A percentile compares a stretch with the other conserved stretches of the same genome.
phyloP scores from a whole-genome alignment of 2,888 invertebrate species.

The Tethea ocularis region DNA sequence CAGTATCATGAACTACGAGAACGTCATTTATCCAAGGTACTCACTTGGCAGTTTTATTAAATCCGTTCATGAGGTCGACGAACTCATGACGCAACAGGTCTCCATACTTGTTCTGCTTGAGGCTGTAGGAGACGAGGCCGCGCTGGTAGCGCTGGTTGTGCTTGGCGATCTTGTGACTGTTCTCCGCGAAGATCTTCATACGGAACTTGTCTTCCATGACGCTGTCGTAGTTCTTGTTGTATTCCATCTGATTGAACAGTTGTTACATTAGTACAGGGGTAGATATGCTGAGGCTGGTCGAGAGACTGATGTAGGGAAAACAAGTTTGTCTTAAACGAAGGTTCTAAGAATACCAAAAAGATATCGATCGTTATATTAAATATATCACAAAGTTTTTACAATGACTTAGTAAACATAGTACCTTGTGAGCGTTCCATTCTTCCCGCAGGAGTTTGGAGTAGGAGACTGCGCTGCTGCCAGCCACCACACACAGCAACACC shows the following conservation, averaged over 20 bases:
- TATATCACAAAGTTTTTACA: no score
- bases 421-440: conserved; percentile 91
- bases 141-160: conserved; percentile 90
- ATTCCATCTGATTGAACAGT: conserved; percentile 71
- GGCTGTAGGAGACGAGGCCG: conserved; percentile 86
- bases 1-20: no score
- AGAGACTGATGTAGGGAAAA: no score
- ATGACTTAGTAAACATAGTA: conserved; percentile 50
- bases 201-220: conserved; percentile 92
- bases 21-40: no score
- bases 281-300: not conserved
- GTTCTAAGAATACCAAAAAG: no score
- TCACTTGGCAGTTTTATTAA: conserved; percentile 72
- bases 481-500: conserved; percentile 68
- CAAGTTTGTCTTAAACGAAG: no score
- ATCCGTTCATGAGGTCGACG: conserved; percentile 78
- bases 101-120: conserved; percentile 92
- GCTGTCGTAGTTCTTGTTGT: conserved; percentile 87
- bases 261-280: not conserved
- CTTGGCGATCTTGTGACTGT: conserved; percentile 91
- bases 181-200: conserved; percentile 95
- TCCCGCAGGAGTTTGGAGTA: conserved; percentile 88
- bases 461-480: conserved; percentile 86
- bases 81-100: conserved; percentile 95
- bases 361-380: no score